Percentiles rank a stretch among this genome's conserved stretches.
These are phyloP conservation scores for Corydoras sp. DNA, from an alignment of 2,113 vertebrate genomes.

Conservation along the genomic window DNA sequence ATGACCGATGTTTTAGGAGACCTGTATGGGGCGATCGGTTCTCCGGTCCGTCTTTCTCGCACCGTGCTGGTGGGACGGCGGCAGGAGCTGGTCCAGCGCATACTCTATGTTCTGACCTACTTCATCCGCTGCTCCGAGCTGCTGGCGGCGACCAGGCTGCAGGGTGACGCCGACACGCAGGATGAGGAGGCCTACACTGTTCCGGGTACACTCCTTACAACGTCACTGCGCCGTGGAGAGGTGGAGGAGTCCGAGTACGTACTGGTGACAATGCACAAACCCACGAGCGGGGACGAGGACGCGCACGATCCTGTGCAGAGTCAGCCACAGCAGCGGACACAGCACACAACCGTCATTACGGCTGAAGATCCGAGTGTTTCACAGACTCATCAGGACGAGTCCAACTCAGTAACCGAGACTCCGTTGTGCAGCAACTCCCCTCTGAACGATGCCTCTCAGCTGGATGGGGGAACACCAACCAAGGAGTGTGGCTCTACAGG, in stretches of 20 bases:
- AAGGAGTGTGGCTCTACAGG: too few species aligned
- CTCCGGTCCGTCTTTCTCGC: constrained; percentile 86
- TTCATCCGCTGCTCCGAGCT: constrained; percentile 98
- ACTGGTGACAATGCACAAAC: constrained; percentile 90
- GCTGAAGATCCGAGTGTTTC: constrained; percentile 57
- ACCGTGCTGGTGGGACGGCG: constrained; percentile 89
- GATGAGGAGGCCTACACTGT: constrained; percentile 94
- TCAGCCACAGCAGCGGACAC: constrained; percentile 63
- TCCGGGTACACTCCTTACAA: constrained; percentile 94
- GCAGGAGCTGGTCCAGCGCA: constrained; percentile 89
- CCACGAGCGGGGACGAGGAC: constrained; percentile 68
- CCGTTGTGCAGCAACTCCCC: constrained; percentile 69
- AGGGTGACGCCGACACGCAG: constrained; percentile 60
- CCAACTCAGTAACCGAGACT: constrained; percentile 57
- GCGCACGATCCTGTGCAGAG: constrained; percentile 46
- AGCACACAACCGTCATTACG: constrained; percentile 46
- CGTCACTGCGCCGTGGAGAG: constrained; percentile 89
- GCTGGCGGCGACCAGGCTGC: constrained; percentile 88
- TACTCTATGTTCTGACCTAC: constrained; percentile 95
- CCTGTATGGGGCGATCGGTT: constrained; percentile 92
- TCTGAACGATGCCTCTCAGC: constrained; percentile 42
- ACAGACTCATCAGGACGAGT: constrained; percentile 58
- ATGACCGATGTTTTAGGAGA: constrained; percentile 68
- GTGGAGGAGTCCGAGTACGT: constrained; percentile 97
- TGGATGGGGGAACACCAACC: too few species aligned